Evolutionary conservation across 2,797 vertebrate species (phyloP).

Genomic region (Tokudaia muenninki): DNA sequence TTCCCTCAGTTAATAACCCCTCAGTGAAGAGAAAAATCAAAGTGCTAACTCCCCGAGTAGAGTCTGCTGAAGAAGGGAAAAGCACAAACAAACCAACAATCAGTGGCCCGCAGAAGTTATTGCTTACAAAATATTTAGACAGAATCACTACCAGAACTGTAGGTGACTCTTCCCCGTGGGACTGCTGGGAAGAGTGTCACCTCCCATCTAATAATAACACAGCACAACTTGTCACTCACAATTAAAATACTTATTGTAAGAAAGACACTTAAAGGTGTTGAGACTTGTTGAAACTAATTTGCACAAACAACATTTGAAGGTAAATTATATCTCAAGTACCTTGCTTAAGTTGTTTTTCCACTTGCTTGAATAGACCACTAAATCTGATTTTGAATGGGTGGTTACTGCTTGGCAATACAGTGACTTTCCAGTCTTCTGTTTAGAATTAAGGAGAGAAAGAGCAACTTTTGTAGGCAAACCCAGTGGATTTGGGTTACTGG

Average conservation of each 20-base stretch:
- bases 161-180: background rate
- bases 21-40: slow-evolving; percentile 10
- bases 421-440: slow-evolving; percentile 95
- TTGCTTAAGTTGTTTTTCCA: slow-evolving; percentile 94
- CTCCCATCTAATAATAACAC: slow-evolving; percentile 9
- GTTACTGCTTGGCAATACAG: slow-evolving; percentile 95
- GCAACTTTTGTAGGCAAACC: slow-evolving; percentile 97
- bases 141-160: background rate
- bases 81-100: background rate
- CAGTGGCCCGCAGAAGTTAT: background rate
- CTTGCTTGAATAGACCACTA: slow-evolving; percentile 96
- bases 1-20: background rate
- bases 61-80: background rate
- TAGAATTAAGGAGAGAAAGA: slow-evolving; percentile 97
- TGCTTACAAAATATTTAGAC: slow-evolving; percentile 9
- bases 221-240: slow-evolving; percentile 55
- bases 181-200: background rate
- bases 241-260: slow-evolving; percentile 65
- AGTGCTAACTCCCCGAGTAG: background rate
- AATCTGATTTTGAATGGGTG: slow-evolving; percentile 92
- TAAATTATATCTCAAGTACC: slow-evolving; percentile 87
- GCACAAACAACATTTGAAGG: slow-evolving; percentile 26
- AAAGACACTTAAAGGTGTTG: slow-evolving; percentile 55
- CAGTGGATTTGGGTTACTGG: slow-evolving; percentile 95
- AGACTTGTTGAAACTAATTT: slow-evolving; percentile 55